These are phyloP conservation scores for Eueremaeus valkanovi DNA, from an alignment of 2,888 invertebrate genomes.

Conservation along the genomic window DNA sequence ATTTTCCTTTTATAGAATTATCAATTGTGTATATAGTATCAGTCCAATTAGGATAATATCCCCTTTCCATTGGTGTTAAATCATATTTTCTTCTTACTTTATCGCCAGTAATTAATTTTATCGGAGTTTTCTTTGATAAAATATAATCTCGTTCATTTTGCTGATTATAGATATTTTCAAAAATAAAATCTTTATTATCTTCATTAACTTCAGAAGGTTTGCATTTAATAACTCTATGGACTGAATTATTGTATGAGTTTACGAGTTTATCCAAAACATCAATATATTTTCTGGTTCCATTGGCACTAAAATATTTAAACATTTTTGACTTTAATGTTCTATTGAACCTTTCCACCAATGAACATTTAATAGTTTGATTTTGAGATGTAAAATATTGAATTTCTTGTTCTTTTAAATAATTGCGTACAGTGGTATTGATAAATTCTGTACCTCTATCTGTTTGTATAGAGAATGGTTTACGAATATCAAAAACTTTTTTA, in stretches of 20 bases:
- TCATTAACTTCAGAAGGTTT: neutral
- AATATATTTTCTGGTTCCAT: neutral
- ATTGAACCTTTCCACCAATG: slow-evolving; percentile 50
- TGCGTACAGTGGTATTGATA: neutral
- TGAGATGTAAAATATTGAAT: slow-evolving; percentile 46
- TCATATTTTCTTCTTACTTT: neutral
- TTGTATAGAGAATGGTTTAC: neutral
- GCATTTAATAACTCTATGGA: neutral
- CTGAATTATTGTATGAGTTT: neutral
- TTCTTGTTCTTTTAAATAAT: slow-evolving; percentile 43
- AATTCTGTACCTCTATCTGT: slow-evolving; percentile 35
- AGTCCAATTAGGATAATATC: neutral
- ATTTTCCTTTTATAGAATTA: neutral
- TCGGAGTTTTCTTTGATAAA: neutral
- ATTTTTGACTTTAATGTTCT: slow-evolving; percentile 49
- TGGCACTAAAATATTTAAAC: slow-evolving; percentile 47
- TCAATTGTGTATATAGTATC: neutral
- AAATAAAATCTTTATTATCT: neutral
- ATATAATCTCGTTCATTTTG: neutral
- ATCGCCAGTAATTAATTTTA: slow-evolving; percentile 10
- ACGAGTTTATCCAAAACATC: neutral
- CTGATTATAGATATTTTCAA: neutral
- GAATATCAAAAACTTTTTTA: slow-evolving; percentile 33
- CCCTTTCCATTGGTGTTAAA: slow-evolving; percentile 2
- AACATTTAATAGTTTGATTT: slow-evolving; percentile 49